Percentiles rank a stretch among this genome's conserved stretches.
Conservation (phyloP, 2,113 vertebrate genomes). For the Vireo altiloquus region DNA sequence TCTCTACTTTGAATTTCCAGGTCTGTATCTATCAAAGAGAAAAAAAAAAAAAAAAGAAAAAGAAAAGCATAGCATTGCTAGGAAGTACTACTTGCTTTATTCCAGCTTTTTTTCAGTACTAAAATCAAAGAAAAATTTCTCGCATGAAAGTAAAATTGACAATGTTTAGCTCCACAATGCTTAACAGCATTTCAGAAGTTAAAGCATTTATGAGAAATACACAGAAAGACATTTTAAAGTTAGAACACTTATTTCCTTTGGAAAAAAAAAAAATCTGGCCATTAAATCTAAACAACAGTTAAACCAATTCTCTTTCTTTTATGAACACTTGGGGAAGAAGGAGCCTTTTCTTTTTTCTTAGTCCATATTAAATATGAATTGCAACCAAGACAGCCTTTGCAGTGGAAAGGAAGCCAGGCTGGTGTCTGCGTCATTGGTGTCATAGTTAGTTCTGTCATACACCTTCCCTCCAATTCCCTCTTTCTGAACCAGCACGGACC, state of each 20-base stretch:
- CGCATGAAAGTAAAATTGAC: neutral
- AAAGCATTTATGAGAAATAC: neutral
- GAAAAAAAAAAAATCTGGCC: neutral
- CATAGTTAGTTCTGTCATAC: neutral
- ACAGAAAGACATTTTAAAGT: neutral
- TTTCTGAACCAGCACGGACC: neutral
- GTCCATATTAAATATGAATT: neutral
- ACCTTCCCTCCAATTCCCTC: neutral
- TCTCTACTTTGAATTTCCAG: neutral
- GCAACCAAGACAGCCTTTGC: neutral
- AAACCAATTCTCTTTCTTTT: neutral
- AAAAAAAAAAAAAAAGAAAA: no score
- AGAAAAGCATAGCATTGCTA: neutral
- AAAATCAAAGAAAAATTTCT: neutral
- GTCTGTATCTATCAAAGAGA: neutral
- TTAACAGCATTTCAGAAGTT: neutral
- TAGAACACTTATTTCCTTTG: neutral
- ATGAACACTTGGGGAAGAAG: neutral
- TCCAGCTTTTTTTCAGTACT: neutral
- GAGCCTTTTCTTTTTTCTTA: neutral
- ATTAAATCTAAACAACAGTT: neutral
- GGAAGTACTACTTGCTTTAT: neutral
- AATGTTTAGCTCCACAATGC: neutral
- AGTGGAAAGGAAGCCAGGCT: neutral
- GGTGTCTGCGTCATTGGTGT: rapidly evolving